Percentiles rank a stretch among this genome's conserved stretches.
Conservation (phyloP, 2,113 vertebrate genomes). For the Mionectes macconnelli region DNA sequence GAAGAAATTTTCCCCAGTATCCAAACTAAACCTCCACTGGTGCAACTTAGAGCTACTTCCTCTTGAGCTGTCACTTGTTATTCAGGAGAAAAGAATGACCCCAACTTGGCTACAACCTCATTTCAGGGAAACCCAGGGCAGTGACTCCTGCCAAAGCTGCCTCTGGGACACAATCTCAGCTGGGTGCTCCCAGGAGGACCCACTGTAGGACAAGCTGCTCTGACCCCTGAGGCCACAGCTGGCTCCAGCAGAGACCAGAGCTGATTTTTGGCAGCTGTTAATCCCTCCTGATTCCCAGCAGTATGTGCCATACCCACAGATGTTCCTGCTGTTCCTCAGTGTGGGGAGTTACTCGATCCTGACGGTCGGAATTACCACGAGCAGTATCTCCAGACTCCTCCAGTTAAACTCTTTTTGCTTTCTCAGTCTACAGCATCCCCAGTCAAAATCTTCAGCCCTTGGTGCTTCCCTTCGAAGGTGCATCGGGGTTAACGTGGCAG, state of each 20-base stretch:
- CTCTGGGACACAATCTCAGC: neutral
- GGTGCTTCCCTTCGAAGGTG: neutral
- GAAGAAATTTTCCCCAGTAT: neutral
- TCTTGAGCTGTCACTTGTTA: neutral
- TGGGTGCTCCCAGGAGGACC: neutral
- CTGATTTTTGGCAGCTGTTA: neutral
- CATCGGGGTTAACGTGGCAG: accelerated
- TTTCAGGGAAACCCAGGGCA: neutral
- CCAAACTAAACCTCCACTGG: neutral
- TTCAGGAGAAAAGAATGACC: neutral
- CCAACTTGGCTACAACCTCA: neutral
- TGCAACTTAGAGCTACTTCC: neutral
- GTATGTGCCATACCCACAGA: neutral
- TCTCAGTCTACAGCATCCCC: neutral
- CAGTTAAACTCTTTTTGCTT: neutral
- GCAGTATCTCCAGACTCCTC: neutral
- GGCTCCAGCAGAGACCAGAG: neutral
- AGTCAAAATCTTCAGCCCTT: neutral
- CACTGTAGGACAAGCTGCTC: neutral
- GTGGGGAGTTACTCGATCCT: neutral
- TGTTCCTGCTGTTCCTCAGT: neutral
- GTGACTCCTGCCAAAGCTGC: neutral
- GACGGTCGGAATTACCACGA: neutral
- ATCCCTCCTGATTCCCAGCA: neutral
- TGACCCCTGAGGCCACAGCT: neutral